Base-by-base conservation (phyloP, 2,797 vertebrate species). In the Momotus momota region DNA sequence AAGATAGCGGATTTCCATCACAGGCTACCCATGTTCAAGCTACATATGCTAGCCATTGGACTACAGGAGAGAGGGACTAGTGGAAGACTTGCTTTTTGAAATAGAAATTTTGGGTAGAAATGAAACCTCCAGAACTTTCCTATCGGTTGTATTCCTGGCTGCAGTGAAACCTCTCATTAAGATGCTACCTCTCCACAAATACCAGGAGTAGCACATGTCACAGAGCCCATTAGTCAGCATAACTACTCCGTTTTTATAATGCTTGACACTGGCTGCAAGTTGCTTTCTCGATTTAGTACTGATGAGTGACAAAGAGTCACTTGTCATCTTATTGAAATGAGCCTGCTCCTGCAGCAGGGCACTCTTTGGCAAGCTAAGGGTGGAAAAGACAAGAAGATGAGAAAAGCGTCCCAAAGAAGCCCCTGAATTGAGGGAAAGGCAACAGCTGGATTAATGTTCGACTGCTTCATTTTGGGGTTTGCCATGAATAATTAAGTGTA, bases 401-500 rank as follows among this genome's bases (percentile, higher is more conserved):
- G n/a, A 52, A 88, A 88, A 86, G n/a, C 78, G 57, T 54, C 83
- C 60, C 45, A 35, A 79, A 92, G 86, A 67, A 94, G 17, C 27
- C 78, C 58, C 25, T 41, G 48, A 96, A 96, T 3, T 71, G 74
- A 96, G 93, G 95, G 93, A 96, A 92, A 96, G 93, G 95, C 95
- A 95, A 95, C 38, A 66, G 86, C 67, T 46, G 84, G 88, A 96
- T 96, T 96, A 94, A 89, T 89, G 93, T 91, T 94, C 86, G 61
- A 58, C 81, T 88, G 78, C 93, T 92, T 93, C 88, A 93, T 94
- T 87, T 94, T 92, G 94, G 95, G 93, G 94, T 87, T 96, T 96
- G 96, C 93, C 86, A 49, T 96, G 86, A 92, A 95, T 96, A 97
- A 97, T 95, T 92, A 96, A 96, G 86, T 96, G 78, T 78, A 92